These are phyloP conservation scores for Heliocidaris tuberculata DNA, from an alignment of 35 echinoderm and acorn worm species.

Conservation along the genomic window DNA sequence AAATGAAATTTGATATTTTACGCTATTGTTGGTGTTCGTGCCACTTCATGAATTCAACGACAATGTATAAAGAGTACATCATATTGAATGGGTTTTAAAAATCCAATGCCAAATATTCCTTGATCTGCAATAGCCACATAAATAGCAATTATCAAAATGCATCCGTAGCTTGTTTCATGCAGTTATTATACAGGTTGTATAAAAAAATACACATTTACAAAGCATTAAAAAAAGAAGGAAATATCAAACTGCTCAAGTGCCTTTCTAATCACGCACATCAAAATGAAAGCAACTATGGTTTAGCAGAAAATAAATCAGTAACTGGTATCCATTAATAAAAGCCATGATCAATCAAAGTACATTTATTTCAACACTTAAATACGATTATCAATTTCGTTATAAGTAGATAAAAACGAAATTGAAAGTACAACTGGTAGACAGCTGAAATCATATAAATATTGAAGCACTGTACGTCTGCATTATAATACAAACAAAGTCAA, in stretches of 20 bases:
- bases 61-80: no score
- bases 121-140: no score
- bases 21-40: no score
- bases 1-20: no score
- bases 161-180: no score
- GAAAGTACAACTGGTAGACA: neutral
- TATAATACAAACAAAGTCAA: neutral
- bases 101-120: no score
- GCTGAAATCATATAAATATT: neutral
- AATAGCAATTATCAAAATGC: no score
- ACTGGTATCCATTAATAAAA: no score
- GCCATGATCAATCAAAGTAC: neutral
- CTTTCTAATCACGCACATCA: neutral
- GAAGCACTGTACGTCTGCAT: neutral
- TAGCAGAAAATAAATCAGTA: neutral
- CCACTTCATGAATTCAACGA: no score
- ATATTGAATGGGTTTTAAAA: no score
- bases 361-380: neutral
- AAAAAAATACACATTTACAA: no score
- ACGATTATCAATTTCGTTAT: neutral
- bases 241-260: neutral
- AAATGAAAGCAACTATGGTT: neutral
- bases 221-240: neutral
- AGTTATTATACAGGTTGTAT: neutral
- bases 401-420: neutral